phyloP scores from a whole-genome alignment of 2,888 invertebrate genomes.

The Timema podura region DNA sequence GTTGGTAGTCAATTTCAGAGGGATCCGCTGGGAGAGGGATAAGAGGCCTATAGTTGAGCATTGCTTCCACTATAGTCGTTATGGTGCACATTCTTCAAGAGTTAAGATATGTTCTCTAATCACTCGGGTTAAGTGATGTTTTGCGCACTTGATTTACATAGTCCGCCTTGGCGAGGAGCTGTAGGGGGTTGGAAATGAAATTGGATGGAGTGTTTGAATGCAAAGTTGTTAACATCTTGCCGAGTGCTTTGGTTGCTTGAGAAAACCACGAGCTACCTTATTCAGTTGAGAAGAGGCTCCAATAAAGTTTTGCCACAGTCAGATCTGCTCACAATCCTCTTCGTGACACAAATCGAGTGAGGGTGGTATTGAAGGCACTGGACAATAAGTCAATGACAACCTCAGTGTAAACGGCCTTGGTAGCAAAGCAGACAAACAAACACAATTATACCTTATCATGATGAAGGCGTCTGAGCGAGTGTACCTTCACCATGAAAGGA shows the following conservation, averaged over 20 bases:
- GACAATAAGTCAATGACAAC: neutral
- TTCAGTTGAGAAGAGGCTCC: neutral
- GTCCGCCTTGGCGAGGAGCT: neutral
- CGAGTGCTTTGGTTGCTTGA: neutral
- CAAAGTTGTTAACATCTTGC: neutral
- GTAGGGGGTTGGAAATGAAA: neutral
- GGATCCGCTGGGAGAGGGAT: neutral
- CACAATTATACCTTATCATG: neutral
- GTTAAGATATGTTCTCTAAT: neutral
- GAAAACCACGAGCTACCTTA: neutral
- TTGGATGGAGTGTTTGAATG: neutral
- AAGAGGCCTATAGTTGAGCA: neutral
- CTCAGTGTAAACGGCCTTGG: neutral
- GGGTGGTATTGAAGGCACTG: neutral
- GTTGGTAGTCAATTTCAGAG: neutral
- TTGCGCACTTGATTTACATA: neutral
- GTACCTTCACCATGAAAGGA: neutral
- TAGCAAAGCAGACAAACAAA: neutral
- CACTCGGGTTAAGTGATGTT: neutral
- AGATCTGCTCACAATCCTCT: neutral
- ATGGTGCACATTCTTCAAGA: neutral
- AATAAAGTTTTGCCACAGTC: neutral
- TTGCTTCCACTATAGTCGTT: neutral
- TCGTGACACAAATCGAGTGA: neutral
- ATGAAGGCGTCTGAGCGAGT: neutral